Evolutionary conservation across 30 jellyfish, hydroid and myxozoan species (phyloP).

Genomic region (Hydractinia symbiolongicarpus): DNA sequence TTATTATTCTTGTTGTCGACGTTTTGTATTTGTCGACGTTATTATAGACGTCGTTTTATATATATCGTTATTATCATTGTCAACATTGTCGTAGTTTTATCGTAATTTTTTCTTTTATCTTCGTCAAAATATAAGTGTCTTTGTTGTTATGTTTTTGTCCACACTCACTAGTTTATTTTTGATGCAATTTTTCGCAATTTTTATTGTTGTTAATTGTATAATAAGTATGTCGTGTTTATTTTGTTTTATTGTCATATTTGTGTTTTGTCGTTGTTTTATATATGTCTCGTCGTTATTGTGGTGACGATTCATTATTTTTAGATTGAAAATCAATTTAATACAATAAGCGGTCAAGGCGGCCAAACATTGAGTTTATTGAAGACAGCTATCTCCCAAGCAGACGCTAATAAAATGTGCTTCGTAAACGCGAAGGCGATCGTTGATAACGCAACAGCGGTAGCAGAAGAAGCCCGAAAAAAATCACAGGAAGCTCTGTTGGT

Average conservation of each 20-base stretch:
- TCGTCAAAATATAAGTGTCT: too few species aligned
- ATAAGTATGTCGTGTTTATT: too few species aligned
- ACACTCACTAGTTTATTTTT: too few species aligned
- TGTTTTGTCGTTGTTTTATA: too few species aligned
- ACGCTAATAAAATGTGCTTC: constrained; percentile 71
- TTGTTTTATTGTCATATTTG: too few species aligned
- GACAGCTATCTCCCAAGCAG: constrained; percentile 61
- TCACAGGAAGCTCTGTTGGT: constrained; percentile 63
- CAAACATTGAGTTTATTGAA: constrained; percentile 48
- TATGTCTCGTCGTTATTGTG: background rate
- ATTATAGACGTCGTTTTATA: background rate
- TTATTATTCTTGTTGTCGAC: background rate
- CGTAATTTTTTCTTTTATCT: too few species aligned
- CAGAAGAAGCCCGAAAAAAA: constrained; percentile 53
- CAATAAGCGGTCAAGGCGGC: constrained; percentile 44
- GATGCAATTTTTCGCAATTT: too few species aligned
- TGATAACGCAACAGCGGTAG: constrained; percentile 58
- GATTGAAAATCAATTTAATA: constrained; percentile 48
- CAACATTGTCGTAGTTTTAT: too few species aligned
- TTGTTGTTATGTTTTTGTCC: too few species aligned
- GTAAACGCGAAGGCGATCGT: constrained; percentile 57
- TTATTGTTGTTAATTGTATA: too few species aligned
- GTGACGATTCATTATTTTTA: background rate
- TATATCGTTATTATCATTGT: too few species aligned
- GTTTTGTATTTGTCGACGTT: background rate